Evolutionary conservation across 2,113 vertebrate genomes (phyloP).

Genomic region (Dipodomys spectabilis): DNA sequence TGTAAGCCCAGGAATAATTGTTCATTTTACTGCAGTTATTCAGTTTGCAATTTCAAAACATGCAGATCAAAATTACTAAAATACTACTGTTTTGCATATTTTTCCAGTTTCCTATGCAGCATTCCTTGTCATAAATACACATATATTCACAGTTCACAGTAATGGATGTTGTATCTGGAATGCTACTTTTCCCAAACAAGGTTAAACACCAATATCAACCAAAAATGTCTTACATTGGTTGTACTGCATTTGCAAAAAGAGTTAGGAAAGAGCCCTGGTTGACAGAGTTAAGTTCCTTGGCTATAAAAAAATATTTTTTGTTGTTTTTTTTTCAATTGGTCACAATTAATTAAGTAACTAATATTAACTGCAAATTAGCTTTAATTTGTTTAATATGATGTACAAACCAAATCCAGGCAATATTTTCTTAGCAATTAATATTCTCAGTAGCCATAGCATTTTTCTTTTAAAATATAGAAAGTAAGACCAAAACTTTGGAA

Average conservation of each 20-base stretch:
- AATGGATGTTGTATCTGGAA: not conserved
- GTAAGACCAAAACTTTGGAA: conserved; percentile 67
- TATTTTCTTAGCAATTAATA: conserved; percentile 38
- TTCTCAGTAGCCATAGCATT: conserved; percentile 85
- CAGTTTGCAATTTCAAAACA: not conserved
- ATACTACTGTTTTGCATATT: not conserved
- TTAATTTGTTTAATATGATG: conserved; percentile 54
- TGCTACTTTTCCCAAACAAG: conserved; percentile 34
- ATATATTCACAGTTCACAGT: not conserved
- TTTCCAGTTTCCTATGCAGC: not conserved
- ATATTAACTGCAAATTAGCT: conserved; percentile 60
- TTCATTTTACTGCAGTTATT: not conserved
- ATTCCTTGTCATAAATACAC: not conserved
- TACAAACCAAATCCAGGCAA: conserved; percentile 75
- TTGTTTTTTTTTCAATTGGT: conserved; percentile 46
- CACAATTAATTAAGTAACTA: conserved; percentile 7
- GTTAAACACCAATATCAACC: conserved; percentile 32
- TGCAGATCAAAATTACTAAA: not conserved
- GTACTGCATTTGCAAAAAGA: conserved; percentile 57
- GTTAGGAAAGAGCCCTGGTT: conserved; percentile 82
- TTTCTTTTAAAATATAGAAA: conserved; percentile 50
- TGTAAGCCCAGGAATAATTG: not conserved
- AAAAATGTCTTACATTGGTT: conserved; percentile 20
- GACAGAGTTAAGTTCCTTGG: conserved; percentile 88
- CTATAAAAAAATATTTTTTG: conserved; percentile 53